Evolutionary conservation across 2,888 invertebrate species (phyloP).

Genomic region (Bellardia pandia): DNA sequence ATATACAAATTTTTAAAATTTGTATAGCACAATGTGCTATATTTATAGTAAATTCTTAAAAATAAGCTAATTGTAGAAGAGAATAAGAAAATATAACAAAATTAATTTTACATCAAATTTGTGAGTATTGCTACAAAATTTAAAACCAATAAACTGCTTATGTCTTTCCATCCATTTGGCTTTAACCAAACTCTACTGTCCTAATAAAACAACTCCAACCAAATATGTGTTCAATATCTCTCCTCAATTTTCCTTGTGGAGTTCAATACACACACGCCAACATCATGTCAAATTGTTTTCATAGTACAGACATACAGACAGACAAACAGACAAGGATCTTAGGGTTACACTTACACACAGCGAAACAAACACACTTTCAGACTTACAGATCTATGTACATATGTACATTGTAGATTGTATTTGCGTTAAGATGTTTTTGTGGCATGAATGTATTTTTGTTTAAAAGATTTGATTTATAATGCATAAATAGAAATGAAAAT

Average conservation of each 20-base stretch:
- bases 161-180: too few relatives aligned
- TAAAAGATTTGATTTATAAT: constrained; percentile 52
- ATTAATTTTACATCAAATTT: too few relatives aligned
- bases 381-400: constrained; percentile 14
- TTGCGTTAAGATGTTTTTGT: constrained; percentile 6
- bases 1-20: too few relatives aligned
- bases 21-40: too few relatives aligned
- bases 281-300: constrained; percentile 61
- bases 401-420: constrained; percentile 33
- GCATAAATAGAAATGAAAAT: not conserved
- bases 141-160: too few relatives aligned
- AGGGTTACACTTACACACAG: constrained; percentile 1
- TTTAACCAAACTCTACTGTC: constrained; percentile 19
- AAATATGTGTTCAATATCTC: not conserved
- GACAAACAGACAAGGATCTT: constrained; percentile 34
- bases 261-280: constrained; percentile 35
- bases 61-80: too few relatives aligned
- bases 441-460: constrained; percentile 22
- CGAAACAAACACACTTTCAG: not conserved
- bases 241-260: not conserved
- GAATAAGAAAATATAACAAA: too few relatives aligned
- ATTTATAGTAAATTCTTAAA: too few relatives aligned
- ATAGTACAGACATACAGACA: constrained; percentile 5
- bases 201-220: not conserved
- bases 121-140: too few relatives aligned